Base-by-base conservation (phyloP, 2,113 vertebrate species). In the Synodontis membranacea region DNA sequence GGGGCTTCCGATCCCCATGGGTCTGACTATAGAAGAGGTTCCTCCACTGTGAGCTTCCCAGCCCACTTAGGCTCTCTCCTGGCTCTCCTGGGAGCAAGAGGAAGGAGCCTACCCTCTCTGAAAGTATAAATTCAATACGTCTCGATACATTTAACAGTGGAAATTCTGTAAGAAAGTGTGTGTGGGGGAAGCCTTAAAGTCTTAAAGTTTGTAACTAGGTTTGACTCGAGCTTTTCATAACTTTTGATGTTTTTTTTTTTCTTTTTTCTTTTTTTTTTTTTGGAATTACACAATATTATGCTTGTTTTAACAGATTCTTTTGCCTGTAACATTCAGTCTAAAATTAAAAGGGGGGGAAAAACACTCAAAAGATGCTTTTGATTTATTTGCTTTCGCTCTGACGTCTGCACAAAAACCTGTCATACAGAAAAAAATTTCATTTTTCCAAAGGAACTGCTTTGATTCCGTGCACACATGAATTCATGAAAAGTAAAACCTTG, bases 401-500 rank as follows among this genome's bases (percentile, higher is more conserved):
- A 21, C 19, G 11, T 56, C 5, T 28, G 28, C 37, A 62, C 80
- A 82, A 46, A 48, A 28, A n/a, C 10, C 4, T 48, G 25, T 7
- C 44, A 48, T 76, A n/a, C 37, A 44, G 37, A 42, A 19, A 68
- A 6, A 68, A 34, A 68, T 68, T 34, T 66, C 0, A 12, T 66
- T 66, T 31, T 28, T 11, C 10, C 28, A 15, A n/a, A n/a, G n/a
- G n/a, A n/a, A n/a, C 15, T 62, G 12, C 23, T 76, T 88, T 58
- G 60, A 48, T 42, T 39, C 37, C 28, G 56, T 42, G n/a, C 39
- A 60, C 80, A 62, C 60, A 31, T 60, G 80, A 25, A 62, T 56
- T 80, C 46, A 80, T 74, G 42, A 28, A 28, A 86, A 11, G 56
- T 84, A 25, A 84, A 84, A 42, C n/a, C 50, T 66, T 54, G 48